A percentile compares a stretch with the other conserved stretches of the same genome.
These are phyloP conservation scores for Suncus etruscus DNA, from an alignment of 2,113 vertebrate genomes.

Conservation along the genomic window DNA sequence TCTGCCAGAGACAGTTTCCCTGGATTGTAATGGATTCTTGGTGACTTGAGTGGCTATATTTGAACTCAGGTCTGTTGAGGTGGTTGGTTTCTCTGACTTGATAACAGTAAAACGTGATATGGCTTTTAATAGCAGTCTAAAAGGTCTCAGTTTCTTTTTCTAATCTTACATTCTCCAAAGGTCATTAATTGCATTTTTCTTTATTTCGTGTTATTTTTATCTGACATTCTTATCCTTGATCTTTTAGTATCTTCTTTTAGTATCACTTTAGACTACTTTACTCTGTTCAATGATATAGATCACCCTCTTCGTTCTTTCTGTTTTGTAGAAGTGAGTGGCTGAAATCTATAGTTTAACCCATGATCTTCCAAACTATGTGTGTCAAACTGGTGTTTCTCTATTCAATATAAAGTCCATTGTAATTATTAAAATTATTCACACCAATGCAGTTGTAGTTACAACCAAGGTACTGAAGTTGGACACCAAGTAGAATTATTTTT, in stretches of 20 bases:
- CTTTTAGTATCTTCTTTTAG: neutral
- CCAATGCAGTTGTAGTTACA: neutral
- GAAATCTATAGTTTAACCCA: neutral
- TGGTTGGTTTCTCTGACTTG: slow-evolving; percentile 2
- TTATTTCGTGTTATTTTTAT: slow-evolving; percentile 5
- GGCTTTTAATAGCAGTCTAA: neutral
- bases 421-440: neutral
- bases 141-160: slow-evolving; percentile 1
- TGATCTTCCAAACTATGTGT: neutral
- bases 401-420: neutral
- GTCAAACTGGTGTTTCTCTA: neutral
- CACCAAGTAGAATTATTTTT: neutral
- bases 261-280: neutral
- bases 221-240: neutral
- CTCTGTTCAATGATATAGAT: neutral
- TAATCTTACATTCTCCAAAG: slow-evolving; percentile 15
- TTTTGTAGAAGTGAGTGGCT: neutral
- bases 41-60: slow-evolving; percentile 8
- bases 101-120: neutral
- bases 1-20: neutral
- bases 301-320: accelerated
- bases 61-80: neutral
- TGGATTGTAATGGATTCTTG: neutral
- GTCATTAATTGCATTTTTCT: slow-evolving; percentile 19
- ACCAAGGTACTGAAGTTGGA: neutral